Percentiles rank a stretch among this genome's conserved stretches.
Conservation (phyloP, 1,140 invertebrate species). For the Linepithema humile region DNA sequence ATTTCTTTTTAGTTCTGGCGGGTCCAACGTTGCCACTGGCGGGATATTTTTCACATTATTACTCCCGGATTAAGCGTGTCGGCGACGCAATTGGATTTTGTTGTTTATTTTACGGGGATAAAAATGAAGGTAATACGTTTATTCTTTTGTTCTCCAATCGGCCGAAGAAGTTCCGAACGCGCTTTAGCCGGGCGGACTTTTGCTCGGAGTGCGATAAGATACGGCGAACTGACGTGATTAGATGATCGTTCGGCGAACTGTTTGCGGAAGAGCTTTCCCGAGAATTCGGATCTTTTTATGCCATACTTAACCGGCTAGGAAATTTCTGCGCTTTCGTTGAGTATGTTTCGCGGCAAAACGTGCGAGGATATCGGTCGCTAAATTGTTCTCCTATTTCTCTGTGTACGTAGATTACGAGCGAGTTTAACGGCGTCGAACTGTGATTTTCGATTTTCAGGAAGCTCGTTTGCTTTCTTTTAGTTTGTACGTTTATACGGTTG, state of each 20-base stretch:
- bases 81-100: background rate
- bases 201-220: background rate
- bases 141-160: background rate
- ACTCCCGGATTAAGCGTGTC: background rate
- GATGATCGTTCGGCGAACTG: background rate
- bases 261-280: constrained; percentile 3
- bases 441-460: constrained; percentile 47
- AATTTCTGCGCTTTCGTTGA: background rate
- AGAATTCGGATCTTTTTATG: constrained; percentile 21
- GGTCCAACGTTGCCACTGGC: background rate
- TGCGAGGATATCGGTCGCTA: background rate
- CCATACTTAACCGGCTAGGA: constrained; percentile 34
- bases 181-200: background rate
- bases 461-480: constrained; percentile 9
- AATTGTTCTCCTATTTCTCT: constrained; percentile 2
- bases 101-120: background rate
- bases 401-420: constrained; percentile 6
- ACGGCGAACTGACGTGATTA: background rate
- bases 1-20: background rate
- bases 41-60: background rate
- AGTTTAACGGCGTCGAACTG: constrained; percentile 34
- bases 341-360: background rate
- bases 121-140: background rate
- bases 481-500: background rate
- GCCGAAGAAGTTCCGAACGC: background rate